Percentiles rank a stretch among this genome's conserved stretches.
phyloP scores from a whole-genome alignment of 2,797 vertebrate species.

The Darevskia mixta region DNA sequence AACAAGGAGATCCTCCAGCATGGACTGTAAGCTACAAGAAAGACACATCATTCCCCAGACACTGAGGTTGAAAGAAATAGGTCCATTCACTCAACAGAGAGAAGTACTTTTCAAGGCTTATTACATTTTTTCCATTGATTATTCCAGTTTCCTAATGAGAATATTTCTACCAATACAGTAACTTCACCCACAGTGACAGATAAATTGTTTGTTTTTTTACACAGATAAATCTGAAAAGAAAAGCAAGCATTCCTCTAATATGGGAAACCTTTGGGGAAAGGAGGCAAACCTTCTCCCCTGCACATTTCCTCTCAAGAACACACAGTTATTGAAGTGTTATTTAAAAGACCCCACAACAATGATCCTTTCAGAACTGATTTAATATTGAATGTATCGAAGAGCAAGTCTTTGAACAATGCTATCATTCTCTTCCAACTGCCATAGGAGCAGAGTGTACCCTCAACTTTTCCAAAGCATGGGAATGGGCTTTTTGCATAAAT shows the following conservation, averaged over 20 bases:
- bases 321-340: no score
- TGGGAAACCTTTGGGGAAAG: background rate
- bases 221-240: background rate
- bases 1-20: conserved; percentile 92
- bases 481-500: background rate
- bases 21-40: conserved; percentile 89
- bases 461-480: background rate
- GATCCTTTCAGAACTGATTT: background rate
- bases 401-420: background rate
- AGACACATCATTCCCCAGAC: conserved; percentile 34
- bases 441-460: background rate
- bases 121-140: background rate
- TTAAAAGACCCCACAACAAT: background rate
- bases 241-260: background rate
- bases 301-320: no score
- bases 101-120: background rate
- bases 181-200: background rate
- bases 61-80: background rate
- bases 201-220: background rate
- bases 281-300: background rate
- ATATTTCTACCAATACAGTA: background rate
- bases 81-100: no score
- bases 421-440: background rate
- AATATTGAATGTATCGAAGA: background rate
- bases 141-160: background rate